phyloP scores from a whole-genome alignment of 1,140 invertebrate species.

The Habropoda laboriosa region DNA sequence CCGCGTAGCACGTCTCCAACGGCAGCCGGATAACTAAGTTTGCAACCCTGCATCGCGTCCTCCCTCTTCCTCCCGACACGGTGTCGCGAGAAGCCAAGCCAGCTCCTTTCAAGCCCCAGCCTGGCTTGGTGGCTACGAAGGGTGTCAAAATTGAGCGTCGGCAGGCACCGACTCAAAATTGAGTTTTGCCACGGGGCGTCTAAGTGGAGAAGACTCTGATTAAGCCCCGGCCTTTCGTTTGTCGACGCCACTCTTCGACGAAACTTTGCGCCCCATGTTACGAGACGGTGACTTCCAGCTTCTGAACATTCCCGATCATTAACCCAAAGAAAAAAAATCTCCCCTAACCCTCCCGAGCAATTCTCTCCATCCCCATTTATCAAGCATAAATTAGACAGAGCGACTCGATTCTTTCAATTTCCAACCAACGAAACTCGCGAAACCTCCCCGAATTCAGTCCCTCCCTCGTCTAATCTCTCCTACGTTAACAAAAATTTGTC shows the following conservation, averaged over 20 bases:
- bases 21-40: constrained; percentile 78
- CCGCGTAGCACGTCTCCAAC: constrained; percentile 47
- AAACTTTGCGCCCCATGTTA: constrained; percentile 30
- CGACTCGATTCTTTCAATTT: too few species aligned
- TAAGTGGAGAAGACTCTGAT: constrained; percentile 80
- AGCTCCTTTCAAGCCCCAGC: constrained; percentile 33
- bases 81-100: constrained; percentile 12
- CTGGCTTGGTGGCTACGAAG: constrained; percentile 72
- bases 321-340: too few species aligned
- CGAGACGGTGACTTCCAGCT: neutral
- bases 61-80: neutral
- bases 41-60: constrained; percentile 55
- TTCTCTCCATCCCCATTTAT: too few species aligned
- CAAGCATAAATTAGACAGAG: too few species aligned
- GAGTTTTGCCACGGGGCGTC: constrained; percentile 76
- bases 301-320: constrained; percentile 1
- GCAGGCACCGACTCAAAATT: constrained; percentile 78
- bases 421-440: too few species aligned
- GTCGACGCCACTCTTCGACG: constrained; percentile 38
- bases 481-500: too few species aligned
- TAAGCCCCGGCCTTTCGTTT: constrained; percentile 73
- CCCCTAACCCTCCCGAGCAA: too few species aligned
- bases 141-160: constrained; percentile 81
- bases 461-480: too few species aligned
- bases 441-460: too few species aligned